These are phyloP conservation scores for Perognathus longimembris DNA, from an alignment of 2,113 vertebrate species.

Conservation along the genomic window DNA sequence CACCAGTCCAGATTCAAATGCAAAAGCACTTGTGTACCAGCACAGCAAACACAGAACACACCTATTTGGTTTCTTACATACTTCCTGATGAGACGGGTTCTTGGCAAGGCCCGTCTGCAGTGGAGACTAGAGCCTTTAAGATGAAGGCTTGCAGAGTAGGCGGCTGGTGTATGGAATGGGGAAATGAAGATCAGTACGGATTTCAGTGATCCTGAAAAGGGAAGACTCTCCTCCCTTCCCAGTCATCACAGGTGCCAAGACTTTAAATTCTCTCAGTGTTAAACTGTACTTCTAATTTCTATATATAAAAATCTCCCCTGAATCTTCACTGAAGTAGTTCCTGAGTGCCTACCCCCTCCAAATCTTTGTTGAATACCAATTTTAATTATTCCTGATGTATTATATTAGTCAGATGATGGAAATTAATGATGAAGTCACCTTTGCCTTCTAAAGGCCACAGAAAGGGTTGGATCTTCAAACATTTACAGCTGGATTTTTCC, in stretches of 20 bases:
- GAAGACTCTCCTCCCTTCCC: background rate
- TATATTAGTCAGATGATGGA: background rate
- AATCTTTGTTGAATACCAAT: background rate
- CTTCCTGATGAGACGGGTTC: background rate
- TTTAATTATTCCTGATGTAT: background rate
- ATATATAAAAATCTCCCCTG: background rate
- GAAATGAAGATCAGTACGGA: background rate
- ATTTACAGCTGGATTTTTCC: background rate
- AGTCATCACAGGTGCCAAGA: background rate
- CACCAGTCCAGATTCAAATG: background rate
- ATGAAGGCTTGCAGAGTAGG: background rate
- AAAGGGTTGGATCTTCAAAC: background rate
- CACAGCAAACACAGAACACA: background rate
- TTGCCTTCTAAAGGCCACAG: background rate
- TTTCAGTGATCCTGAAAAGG: background rate
- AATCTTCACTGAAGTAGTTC: background rate
- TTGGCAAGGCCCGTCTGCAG: background rate
- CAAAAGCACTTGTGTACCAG: background rate
- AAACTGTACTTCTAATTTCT: background rate
- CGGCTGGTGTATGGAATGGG: background rate
- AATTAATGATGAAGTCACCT: background rate
- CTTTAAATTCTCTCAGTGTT: background rate
- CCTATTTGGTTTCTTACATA: background rate
- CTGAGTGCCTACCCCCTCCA: no score
- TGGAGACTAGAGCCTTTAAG: background rate